A percentile compares a stretch with the other conserved stretches of the same genome.
Evolutionary conservation across 53 echinoderm and acorn worm species (phyloP).

Genomic region (Patiria pectinifera): DNA sequence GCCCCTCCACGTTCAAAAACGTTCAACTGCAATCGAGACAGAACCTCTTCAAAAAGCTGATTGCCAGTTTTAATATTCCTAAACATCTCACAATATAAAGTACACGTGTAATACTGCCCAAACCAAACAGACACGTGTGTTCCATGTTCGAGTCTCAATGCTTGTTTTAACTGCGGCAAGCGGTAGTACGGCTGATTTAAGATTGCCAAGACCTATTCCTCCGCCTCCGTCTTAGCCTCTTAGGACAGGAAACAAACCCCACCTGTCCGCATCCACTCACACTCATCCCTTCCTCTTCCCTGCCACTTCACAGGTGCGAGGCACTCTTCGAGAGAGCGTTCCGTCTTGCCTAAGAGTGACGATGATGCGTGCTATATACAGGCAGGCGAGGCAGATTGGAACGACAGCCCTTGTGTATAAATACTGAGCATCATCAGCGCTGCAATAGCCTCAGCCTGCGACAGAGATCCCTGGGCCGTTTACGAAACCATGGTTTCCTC

Average conservation of each 20-base stretch:
- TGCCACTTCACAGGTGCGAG: slow-evolving; percentile 20
- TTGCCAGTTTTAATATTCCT: neutral
- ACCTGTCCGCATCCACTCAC: neutral
- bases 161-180: neutral
- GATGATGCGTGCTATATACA: neutral
- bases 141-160: neutral
- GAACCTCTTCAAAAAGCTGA: neutral
- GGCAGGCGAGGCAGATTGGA: neutral
- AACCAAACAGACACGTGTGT: neutral
- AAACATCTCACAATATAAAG: neutral
- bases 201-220: neutral
- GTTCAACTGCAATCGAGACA: neutral
- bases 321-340: neutral
- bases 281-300: neutral
- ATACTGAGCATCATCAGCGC: neutral
- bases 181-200: neutral
- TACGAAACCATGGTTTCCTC: too few species aligned
- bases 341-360: neutral
- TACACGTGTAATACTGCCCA: neutral
- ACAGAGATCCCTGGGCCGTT: too few species aligned
- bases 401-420: neutral
- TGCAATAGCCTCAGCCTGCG: too few species aligned
- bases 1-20: neutral
- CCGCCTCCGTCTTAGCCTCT: neutral
- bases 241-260: neutral